These are phyloP conservation scores for Tangara arthus DNA, from an alignment of 2,797 vertebrate species.

Conservation along the genomic window DNA sequence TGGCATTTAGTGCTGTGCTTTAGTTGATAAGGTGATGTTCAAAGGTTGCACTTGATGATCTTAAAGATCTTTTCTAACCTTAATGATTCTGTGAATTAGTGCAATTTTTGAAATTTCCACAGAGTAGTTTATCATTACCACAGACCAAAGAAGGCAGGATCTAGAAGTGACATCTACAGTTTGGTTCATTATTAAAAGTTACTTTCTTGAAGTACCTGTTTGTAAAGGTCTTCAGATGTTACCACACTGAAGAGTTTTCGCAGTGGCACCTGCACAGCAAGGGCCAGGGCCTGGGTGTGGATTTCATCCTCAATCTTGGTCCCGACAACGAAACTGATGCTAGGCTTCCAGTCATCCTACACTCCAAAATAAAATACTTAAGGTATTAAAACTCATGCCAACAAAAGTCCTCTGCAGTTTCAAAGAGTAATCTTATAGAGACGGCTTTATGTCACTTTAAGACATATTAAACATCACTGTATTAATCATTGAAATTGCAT, in stretches of 20 bases:
- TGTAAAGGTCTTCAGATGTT: conserved; percentile 73
- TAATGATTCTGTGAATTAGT: not conserved
- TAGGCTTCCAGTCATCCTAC: conserved; percentile 84
- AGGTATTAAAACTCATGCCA: not conserved
- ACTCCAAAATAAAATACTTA: conserved; percentile 4
- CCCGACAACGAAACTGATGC: conserved; percentile 79
- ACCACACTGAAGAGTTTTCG: conserved; percentile 83
- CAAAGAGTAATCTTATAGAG: not conserved
- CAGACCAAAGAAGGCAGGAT: not conserved
- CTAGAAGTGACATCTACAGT: not conserved
- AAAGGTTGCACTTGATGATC: fast-evolving
- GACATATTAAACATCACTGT: not conserved
- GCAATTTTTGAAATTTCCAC: not conserved
- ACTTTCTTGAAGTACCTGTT: conserved; percentile 76
- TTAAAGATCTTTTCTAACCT: not conserved
- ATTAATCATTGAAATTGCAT: not conserved
- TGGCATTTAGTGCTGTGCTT: not conserved
- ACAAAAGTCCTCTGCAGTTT: not conserved
- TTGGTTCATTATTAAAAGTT: not conserved
- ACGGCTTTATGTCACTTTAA: not conserved
- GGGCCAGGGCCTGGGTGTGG: conserved; percentile 71
- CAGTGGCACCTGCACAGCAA: conserved; percentile 78
- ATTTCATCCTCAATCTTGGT: conserved; percentile 76
- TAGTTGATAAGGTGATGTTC: not conserved
- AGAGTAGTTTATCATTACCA: not conserved